Evolutionary conservation across 2,113 vertebrate species (phyloP).

Genomic region (Cyphotilapia sp.): DNA sequence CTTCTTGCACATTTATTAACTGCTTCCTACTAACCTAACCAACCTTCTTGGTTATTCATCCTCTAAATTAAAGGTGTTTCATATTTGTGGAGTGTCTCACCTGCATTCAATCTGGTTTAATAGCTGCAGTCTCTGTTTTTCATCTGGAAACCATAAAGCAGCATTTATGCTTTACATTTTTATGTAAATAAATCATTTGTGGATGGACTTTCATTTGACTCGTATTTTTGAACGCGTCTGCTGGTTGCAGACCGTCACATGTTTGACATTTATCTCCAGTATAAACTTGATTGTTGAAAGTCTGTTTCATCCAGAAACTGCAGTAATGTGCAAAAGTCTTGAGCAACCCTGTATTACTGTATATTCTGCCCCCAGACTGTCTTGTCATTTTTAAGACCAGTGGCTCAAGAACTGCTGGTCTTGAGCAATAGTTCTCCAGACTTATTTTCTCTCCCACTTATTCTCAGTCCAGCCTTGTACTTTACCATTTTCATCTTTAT

Average conservation of each 20-base stretch:
- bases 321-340: background rate
- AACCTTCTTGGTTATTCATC: background rate
- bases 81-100: background rate
- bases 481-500: background rate
- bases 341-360: fast-evolving
- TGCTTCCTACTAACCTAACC: fast-evolving
- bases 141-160: background rate
- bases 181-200: background rate
- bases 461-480: background rate
- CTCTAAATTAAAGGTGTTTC: background rate
- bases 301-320: background rate
- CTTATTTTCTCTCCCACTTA: background rate
- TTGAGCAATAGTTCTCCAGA: background rate
- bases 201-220: background rate
- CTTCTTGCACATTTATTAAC: background rate
- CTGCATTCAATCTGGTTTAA: background rate
- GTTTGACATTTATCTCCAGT: background rate
- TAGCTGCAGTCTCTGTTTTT: background rate
- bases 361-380: background rate
- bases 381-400: background rate
- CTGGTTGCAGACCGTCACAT: background rate
- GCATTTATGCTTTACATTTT: background rate
- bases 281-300: background rate
- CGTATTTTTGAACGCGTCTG: background rate
- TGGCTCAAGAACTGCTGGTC: background rate